These are phyloP conservation scores for Malurus melanocephalus DNA, from an alignment of 2,113 vertebrate species.

Conservation along the genomic window DNA sequence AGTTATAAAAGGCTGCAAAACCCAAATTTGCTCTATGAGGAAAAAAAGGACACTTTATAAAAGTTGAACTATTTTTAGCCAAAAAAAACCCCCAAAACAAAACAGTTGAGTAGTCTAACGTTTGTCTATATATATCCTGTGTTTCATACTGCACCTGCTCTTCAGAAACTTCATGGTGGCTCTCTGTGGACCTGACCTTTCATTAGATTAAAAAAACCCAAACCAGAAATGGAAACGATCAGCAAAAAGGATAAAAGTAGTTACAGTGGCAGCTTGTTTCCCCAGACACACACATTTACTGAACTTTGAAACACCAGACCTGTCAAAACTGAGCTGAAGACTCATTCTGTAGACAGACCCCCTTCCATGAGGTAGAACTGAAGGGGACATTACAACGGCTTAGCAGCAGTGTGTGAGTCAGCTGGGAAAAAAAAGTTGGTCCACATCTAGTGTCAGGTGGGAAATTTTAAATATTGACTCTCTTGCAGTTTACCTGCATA, in stretches of 20 bases:
- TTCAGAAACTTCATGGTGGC: not conserved
- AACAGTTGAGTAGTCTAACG: not conserved
- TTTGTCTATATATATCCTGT: not conserved
- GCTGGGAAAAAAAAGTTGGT: not conserved
- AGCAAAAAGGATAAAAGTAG: not conserved
- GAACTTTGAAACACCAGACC: not conserved
- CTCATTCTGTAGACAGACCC: fast-evolving
- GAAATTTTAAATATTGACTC: not conserved
- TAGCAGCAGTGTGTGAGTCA: not conserved
- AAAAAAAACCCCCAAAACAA: not conserved
- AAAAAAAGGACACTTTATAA: not conserved
- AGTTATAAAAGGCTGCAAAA: not conserved
- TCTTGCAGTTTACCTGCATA: not conserved
- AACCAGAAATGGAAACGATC: not conserved
- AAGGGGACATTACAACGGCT: not conserved
- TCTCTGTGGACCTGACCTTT: not conserved
- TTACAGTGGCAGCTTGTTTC: not conserved
- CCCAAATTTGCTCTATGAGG: not conserved
- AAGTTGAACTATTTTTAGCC: not conserved
- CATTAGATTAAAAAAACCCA: not conserved
- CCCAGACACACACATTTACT: not conserved
- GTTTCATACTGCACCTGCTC: not conserved
- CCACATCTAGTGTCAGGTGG: not conserved
- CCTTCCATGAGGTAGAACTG: not conserved
- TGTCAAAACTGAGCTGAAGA: not conserved